phyloP scores from a whole-genome alignment of 2,888 invertebrate genomes.

The Arrhopalites spinosus region DNA sequence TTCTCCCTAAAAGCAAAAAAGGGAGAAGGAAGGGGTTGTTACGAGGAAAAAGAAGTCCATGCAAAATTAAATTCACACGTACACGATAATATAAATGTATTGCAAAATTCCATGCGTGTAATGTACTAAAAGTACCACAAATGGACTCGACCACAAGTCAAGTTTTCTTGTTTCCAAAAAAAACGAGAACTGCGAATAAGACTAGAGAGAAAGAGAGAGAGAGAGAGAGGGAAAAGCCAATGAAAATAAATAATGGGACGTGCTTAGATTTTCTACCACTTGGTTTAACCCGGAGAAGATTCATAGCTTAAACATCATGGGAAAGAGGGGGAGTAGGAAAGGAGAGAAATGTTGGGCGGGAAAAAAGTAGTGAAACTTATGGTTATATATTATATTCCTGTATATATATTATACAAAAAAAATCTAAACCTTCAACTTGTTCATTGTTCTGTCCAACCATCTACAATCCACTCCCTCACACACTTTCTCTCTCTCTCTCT shows the following conservation, averaged over 20 bases:
- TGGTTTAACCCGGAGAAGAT: neutral
- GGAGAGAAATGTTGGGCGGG: neutral
- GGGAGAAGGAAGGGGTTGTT: neutral
- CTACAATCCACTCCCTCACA: neutral
- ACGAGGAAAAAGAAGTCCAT: neutral
- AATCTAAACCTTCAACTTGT: no score
- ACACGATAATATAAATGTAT: no score
- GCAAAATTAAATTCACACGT: neutral
- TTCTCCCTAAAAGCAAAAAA: neutral
- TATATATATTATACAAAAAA: no score
- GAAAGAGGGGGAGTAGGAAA: neutral
- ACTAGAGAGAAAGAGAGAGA: neutral
- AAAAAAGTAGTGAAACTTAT: neutral
- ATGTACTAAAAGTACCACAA: no score
- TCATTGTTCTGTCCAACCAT: no score
- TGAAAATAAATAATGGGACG: slow-evolving; percentile 25
- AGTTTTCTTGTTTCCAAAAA: no score
- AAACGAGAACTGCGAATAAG: neutral
- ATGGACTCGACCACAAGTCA: no score
- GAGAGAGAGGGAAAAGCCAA: slow-evolving; percentile 2
- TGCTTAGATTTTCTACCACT: slow-evolving; percentile 19
- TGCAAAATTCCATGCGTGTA: no score
- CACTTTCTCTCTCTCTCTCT: neutral
- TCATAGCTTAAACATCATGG: slow-evolving; percentile 1
- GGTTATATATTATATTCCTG: no score